Evolutionary conservation across 2,888 invertebrate species (phyloP), one percentile per base, ranked within the genome.

Genomic region (Cloeon dipterum): DNA sequence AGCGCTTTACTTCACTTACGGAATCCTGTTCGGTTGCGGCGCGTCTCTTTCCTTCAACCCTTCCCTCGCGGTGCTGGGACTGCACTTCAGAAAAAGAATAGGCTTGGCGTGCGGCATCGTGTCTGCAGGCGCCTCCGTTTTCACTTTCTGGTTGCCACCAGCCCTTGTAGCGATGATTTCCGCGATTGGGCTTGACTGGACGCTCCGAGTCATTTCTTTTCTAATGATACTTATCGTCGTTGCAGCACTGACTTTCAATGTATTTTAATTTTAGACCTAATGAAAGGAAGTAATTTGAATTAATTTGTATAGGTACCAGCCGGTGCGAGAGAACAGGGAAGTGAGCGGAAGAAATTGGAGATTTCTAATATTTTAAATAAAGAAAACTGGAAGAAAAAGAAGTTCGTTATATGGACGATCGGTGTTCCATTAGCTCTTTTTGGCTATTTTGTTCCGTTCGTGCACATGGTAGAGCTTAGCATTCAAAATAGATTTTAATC

Each of bases 1-100:
- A 46, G 65, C 72, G 13, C 65, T 91, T 37, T 86, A 74, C 56
- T 62, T 89, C 41, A 88, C 88, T 0, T 89, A 85, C 52, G 88
- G 91, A 8, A 33, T 38, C 26, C 16, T 26, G 18, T 25, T 26
- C 2, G 23, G 4, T 16, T 53, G 81, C 20, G 91, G 91, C 8
- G 81, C 83, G 3, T 85, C 89, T 1, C 60, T 89, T 34, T 76
- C 82, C 1, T 91, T 91, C 57, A 88, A 86, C 0, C 91, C 91
- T 11, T 88, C 88, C 4, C 57, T 93, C 34, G 86, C 85, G 29
- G 85, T 93, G 44, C 62, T 93, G 14, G 88, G 89, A 0, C 89
- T 91, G 51, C 91, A 93, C 56, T 93, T 89, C 58, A 76, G 79
- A 50, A 69, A 66, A 11, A 72, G 77, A 49, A 63, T 91, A 47